Evolutionary conservation across 2,888 invertebrate genomes (phyloP), one percentile per base, ranked within the genome.

Genomic region (Megaustenia siamemsis): DNA sequence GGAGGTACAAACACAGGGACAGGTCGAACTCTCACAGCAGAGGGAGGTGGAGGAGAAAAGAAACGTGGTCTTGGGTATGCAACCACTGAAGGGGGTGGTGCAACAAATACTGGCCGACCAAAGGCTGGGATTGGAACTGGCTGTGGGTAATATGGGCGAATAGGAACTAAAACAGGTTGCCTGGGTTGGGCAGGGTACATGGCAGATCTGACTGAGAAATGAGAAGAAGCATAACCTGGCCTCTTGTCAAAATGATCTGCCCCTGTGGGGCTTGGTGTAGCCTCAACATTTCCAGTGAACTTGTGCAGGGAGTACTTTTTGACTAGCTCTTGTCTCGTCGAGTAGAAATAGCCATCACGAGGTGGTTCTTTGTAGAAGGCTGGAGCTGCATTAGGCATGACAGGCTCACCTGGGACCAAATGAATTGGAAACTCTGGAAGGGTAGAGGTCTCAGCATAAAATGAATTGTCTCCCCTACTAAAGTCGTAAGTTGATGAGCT

Each of bases 281-380:
- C 76, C 32, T 43, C 69, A 66, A 73, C 40, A 49, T 21, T 21
- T 53, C 75, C 71, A 77, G 77, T 32, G 63, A 87, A 84, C 40
- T 85, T 88, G 84, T 89, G 88, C 32, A 93, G 89, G 49, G 91
- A 91, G 87, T 90, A 93, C 49, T 89, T 92, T 77, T 90, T 91
- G 15, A 92, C 90, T 75, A 91, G 91, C 0, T 90, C 86, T 18
- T 89, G 89, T 12, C 87, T 86, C 18, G 90, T 89, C 69, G 90
- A 89, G 87, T 93, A 93, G 89, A 92, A 93, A 81, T 93, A 93
- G 8, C 93, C 93, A 21, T 91, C 89, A 10, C 87, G 78, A 0
- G 93, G 92, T 0, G 92, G 91, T 6, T 90, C 87, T n/a, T 92
- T 91, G 83, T 89, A 90, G 82, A 92, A 92, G 83, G 91, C 92